Conservation (phyloP, 2,888 invertebrate genomes). For the Sceliomorpha sp. region DNA sequence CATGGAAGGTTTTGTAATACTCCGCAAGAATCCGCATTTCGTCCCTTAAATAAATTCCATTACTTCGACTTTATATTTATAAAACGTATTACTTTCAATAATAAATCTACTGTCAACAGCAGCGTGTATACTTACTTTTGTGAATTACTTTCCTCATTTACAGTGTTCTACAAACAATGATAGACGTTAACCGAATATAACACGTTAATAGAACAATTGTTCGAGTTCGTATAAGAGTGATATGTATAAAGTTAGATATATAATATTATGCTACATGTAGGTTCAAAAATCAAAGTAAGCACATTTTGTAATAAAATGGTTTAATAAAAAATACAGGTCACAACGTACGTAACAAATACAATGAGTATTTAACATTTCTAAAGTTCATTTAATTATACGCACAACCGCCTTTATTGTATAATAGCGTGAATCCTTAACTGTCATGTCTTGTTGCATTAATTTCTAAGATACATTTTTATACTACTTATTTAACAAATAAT, state of each 20-base stretch:
- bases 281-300: not conserved
- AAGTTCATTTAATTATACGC: not conserved
- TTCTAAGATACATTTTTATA: no score
- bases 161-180: no score
- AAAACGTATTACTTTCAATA: constrained; percentile 47
- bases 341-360: not conserved
- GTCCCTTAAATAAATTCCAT: constrained; percentile 74
- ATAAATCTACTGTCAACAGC: constrained; percentile 29
- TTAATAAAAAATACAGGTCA: constrained; percentile 4
- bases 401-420: not conserved
- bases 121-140: constrained; percentile 12
- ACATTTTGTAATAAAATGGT: constrained; percentile 1
- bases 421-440: no score
- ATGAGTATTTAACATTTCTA: constrained; percentile 4
- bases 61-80: constrained; percentile 33
- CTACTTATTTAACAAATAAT: no score
- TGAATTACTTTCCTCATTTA: constrained; percentile 27
- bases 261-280: no score
- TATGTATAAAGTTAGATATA: no score
- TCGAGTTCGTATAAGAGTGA: no score
- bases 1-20: constrained; percentile 99
- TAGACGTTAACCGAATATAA: no score
- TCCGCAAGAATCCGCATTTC: constrained; percentile 93
- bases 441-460: no score
- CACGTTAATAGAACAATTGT: no score